phyloP scores from a whole-genome alignment of 2,797 vertebrate species.

The Xenopus petersii region DNA sequence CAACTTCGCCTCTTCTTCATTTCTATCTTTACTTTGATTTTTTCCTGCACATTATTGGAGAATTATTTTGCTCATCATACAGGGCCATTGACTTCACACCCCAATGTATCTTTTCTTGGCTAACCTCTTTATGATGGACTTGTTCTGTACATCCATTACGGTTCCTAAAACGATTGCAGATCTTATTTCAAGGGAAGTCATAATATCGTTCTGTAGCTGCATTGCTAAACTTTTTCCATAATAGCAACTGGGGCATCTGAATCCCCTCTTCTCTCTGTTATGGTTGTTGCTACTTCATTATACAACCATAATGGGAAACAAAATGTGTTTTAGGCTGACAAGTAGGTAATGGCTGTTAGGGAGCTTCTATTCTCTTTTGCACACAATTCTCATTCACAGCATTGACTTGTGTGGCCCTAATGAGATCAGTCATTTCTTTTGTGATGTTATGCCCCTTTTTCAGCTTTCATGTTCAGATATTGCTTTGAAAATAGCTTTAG shows the following conservation, averaged over 20 bases:
- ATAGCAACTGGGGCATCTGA: slow-evolving; percentile 35
- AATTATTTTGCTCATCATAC: background rate
- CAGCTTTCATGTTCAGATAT: slow-evolving; percentile 46
- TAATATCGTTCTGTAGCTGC: slow-evolving; percentile 51
- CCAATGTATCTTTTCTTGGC: slow-evolving; percentile 6
- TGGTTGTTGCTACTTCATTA: slow-evolving; percentile 54
- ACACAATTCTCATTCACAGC: background rate
- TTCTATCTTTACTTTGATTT: background rate
- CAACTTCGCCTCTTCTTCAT: background rate
- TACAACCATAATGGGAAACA: background rate
- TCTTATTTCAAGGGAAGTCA: background rate
- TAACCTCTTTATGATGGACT: background rate
- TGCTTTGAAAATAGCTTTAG: background rate
- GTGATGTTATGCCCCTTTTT: slow-evolving; percentile 45
- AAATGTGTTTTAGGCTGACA: background rate
- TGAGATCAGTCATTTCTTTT: slow-evolving; percentile 55
- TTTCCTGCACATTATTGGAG: background rate
- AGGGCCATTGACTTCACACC: background rate
- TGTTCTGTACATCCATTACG: background rate
- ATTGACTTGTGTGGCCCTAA: slow-evolving; percentile 51
- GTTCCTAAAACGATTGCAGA: background rate
- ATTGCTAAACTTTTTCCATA: slow-evolving; percentile 51
- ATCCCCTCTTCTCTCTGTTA: slow-evolving; percentile 47
- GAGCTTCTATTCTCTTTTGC: background rate
- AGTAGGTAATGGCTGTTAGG: background rate